These are phyloP conservation scores for Albula glossodonta DNA, from an alignment of 2,113 vertebrate species.

Conservation along the genomic window DNA sequence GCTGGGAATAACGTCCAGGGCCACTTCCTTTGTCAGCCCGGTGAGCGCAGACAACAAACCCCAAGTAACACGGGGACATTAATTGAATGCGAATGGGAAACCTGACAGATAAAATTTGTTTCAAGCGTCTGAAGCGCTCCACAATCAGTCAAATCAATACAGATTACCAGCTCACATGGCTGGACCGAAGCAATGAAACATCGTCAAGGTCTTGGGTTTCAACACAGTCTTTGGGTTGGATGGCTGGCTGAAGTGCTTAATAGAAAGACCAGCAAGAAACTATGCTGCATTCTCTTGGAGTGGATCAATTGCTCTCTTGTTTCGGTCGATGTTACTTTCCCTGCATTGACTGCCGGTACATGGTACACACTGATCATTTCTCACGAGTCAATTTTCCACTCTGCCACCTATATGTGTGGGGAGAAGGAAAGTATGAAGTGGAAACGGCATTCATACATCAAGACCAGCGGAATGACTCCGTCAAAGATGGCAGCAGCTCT, in stretches of 20 bases:
- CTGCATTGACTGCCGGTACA: not conserved
- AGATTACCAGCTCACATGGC: not conserved
- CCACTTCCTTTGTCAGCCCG: not conserved
- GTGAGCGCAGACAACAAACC: not conserved
- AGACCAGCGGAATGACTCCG: too few species aligned
- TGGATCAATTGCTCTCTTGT: not conserved
- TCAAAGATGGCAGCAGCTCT: not conserved
- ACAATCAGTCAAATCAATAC: conserved; percentile 11
- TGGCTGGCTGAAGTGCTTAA: not conserved
- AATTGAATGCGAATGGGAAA: conserved; percentile 8
- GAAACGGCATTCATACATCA: too few species aligned
- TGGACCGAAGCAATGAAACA: not conserved
- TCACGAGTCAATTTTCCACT: not conserved
- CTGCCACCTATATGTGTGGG: not conserved
- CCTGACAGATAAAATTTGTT: not conserved
- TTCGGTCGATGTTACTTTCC: not conserved
- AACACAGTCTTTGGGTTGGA: not conserved
- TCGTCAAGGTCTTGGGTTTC: not conserved
- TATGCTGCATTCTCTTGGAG: not conserved
- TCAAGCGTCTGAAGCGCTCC: not conserved
- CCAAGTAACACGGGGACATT: not conserved
- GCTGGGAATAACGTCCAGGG: not conserved
- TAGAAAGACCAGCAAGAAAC: conserved; percentile 1
- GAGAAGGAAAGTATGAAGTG: not conserved
- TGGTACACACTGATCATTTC: not conserved